A percentile compares a stretch with the other conserved stretches of the same genome.
Evolutionary conservation across 1,140 invertebrate genomes (phyloP).

Genomic region (Dendrolimus kikuchii): DNA sequence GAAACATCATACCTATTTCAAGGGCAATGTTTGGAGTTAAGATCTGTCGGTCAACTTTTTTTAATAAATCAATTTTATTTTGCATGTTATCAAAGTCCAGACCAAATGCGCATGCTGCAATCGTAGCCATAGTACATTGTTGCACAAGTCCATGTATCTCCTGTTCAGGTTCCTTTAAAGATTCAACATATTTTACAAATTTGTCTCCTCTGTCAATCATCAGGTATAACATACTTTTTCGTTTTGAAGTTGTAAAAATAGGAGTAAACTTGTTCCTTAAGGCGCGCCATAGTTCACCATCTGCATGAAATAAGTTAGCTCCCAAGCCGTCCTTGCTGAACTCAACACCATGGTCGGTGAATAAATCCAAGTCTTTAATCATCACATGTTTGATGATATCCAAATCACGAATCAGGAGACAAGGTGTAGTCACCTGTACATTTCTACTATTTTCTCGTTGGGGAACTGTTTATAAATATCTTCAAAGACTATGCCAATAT

Average conservation of each 20-base stretch:
- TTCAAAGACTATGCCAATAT: conserved; percentile 17
- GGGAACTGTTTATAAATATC: conserved; percentile 29
- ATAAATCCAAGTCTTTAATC: conserved; percentile 73
- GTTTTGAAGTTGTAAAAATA: conserved; percentile 74
- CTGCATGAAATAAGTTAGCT: conserved; percentile 55
- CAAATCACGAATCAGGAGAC: conserved; percentile 71
- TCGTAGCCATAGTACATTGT: conserved; percentile 61
- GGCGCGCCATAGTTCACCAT: conserved; percentile 70
- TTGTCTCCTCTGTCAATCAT: conserved; percentile 41
- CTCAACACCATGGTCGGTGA: conserved; percentile 62
- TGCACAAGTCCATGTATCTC: conserved; percentile 55
- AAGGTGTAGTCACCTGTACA: conserved; percentile 56
- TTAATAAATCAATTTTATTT: conserved; percentile 15
- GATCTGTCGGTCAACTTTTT: conserved; percentile 21
- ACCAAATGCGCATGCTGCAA: conserved; percentile 74
- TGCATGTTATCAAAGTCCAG: conserved; percentile 59
- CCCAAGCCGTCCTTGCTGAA: conserved; percentile 69
- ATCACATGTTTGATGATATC: conserved; percentile 75
- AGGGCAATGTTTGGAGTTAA: conserved; percentile 11
- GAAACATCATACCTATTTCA: conserved; percentile 38
- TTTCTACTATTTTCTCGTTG: conserved; percentile 41
- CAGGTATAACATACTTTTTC: conserved; percentile 71
- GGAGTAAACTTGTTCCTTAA: conserved; percentile 71
- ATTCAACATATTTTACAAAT: conserved; percentile 33
- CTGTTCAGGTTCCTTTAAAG: conserved; percentile 23